Evolutionary conservation across 2,888 invertebrate genomes (phyloP).

Genomic region (Dichetophora obliterata): DNA sequence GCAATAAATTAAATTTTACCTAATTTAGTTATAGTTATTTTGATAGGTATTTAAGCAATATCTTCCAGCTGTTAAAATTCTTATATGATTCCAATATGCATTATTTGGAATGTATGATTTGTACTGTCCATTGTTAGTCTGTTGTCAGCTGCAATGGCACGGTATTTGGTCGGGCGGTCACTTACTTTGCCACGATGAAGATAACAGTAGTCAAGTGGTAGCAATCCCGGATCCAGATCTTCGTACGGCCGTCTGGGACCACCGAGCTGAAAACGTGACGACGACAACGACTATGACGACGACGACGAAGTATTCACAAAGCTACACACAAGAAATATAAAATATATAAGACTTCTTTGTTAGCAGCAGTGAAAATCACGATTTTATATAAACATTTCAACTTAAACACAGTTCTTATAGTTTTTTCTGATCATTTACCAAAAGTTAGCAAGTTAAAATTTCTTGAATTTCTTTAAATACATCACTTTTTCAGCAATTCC

Average conservation of each 20-base stretch:
- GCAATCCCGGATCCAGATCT: conserved; percentile 8
- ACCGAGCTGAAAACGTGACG: conserved; percentile 28
- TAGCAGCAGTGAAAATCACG: not conserved
- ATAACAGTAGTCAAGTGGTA: not conserved
- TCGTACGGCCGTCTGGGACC: not conserved
- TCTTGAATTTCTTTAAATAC: conserved; percentile 7
- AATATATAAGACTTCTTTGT: not conserved
- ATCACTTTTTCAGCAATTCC: conserved; percentile 31
- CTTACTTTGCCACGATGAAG: conserved; percentile 13
- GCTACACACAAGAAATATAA: not conserved
- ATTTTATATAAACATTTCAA: not conserved
- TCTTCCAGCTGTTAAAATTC: too few species aligned
- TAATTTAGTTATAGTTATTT: too few species aligned
- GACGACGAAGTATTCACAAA: not conserved
- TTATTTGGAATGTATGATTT: not conserved
- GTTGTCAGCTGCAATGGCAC: not conserved
- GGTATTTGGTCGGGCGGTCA: not conserved
- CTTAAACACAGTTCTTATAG: not conserved
- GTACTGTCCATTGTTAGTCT: not conserved
- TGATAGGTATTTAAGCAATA: too few species aligned
- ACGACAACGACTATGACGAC: not conserved
- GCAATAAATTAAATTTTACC: too few species aligned
- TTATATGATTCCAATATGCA: too few species aligned
- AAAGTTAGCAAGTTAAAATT: not conserved
- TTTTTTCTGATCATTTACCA: conserved; percentile 10